Evolutionary conservation across 1,140 invertebrate species (phyloP).

Genomic region (Brachionus calyciflorus): DNA sequence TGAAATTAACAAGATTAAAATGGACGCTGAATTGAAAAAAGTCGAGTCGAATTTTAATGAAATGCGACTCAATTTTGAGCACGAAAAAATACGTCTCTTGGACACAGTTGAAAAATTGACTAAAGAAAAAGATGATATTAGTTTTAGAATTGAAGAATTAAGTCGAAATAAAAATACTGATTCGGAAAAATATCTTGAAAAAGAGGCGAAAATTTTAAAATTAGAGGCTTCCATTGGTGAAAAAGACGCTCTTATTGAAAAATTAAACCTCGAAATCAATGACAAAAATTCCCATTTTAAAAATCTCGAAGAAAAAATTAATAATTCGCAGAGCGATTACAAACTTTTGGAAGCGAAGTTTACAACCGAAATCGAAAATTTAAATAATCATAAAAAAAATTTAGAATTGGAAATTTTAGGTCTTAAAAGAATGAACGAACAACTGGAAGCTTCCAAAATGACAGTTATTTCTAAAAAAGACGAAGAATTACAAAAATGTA

Average conservation of each 20-base stretch:
- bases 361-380: constrained; percentile 9
- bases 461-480: neutral
- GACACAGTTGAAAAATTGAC: neutral
- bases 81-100: neutral
- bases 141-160: neutral
- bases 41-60: neutral
- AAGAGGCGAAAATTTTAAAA: neutral
- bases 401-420: neutral
- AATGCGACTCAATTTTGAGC: neutral
- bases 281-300: neutral
- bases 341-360: neutral
- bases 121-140: neutral
- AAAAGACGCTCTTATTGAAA: neutral
- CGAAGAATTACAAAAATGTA: constrained; percentile 27
- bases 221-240: neutral
- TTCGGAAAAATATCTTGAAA: neutral
- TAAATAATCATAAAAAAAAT: neutral
- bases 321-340: neutral
- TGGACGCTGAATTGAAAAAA: constrained; percentile 29
- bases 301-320: neutral
- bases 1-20: neutral
- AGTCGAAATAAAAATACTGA: neutral
- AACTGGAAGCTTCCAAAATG: neutral
- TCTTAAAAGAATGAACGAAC: neutral
- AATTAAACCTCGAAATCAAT: neutral